Conservation (phyloP, 2,113 vertebrate genomes). For the Bombycilla garrulus region DNA sequence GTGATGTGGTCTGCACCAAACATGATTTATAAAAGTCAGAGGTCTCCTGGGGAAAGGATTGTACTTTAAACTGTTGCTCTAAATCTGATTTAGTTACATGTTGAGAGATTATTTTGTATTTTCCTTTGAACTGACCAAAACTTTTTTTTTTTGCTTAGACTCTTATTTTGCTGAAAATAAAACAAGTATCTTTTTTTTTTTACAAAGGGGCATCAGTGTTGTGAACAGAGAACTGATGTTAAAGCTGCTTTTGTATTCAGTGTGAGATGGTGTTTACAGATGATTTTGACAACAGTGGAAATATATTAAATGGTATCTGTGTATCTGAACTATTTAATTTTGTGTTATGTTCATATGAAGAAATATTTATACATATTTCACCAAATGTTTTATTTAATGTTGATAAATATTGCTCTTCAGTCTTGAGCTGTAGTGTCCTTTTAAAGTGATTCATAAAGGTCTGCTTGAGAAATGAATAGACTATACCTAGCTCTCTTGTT, state of each 20-base stretch:
- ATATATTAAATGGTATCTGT: slow-evolving; percentile 85
- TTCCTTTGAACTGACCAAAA: slow-evolving; percentile 61
- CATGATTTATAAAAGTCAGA: slow-evolving; percentile 42
- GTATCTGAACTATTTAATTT: slow-evolving; percentile 85
- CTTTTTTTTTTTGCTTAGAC: slow-evolving; percentile 14
- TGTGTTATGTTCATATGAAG: slow-evolving; percentile 84
- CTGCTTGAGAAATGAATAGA: slow-evolving; percentile 59
- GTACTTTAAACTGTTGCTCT: slow-evolving; percentile 62
- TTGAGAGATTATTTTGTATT: slow-evolving; percentile 59
- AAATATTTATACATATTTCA: slow-evolving; percentile 83
- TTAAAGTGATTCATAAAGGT: slow-evolving; percentile 65
- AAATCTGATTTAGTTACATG: slow-evolving; percentile 48
- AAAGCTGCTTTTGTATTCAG: slow-evolving; percentile 86
- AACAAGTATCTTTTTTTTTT: slow-evolving; percentile 60
- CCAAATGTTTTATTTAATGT: slow-evolving; percentile 84
- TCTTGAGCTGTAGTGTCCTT: slow-evolving; percentile 69
- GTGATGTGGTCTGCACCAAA: slow-evolving; percentile 31
- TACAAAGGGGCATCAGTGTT: slow-evolving; percentile 69
- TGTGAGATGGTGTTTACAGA: slow-evolving; percentile 91
- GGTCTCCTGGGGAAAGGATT: slow-evolving; percentile 53
- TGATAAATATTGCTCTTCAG: slow-evolving; percentile 72
- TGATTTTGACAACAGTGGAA: slow-evolving; percentile 83
- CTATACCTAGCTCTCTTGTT: slow-evolving; percentile 4
- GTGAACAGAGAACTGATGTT: slow-evolving; percentile 72
- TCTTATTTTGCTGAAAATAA: slow-evolving; percentile 57